phyloP scores from a whole-genome alignment of 2,797 vertebrate species.

The Sciaenops ocellatus region DNA sequence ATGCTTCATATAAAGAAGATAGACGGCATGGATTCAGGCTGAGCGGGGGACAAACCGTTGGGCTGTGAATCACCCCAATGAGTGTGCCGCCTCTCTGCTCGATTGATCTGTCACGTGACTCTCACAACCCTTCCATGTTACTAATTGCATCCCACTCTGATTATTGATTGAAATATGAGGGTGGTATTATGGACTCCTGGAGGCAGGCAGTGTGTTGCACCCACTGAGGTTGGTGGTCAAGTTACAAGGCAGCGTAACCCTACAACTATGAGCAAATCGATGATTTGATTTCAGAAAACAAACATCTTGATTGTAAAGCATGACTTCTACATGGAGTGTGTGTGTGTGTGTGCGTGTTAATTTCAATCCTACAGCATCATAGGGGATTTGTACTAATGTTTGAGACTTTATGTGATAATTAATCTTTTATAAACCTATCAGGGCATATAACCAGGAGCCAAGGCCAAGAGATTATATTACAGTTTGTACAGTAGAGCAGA shows the following conservation, averaged over 20 bases:
- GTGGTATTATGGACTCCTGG: slow-evolving; percentile 45
- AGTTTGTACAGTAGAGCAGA: slow-evolving; percentile 68
- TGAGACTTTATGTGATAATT: slow-evolving; percentile 70
- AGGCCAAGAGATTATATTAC: slow-evolving; percentile 68
- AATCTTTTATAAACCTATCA: slow-evolving; percentile 74
- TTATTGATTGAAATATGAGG: slow-evolving; percentile 79
- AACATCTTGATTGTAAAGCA: slow-evolving; percentile 28
- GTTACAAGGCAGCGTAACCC: slow-evolving; percentile 24
- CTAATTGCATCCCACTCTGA: slow-evolving; percentile 76
- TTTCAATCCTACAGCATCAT: slow-evolving; percentile 34
- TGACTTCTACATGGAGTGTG: slow-evolving; percentile 2
- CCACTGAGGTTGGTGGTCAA: slow-evolving; percentile 41
- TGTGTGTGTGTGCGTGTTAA: slow-evolving; percentile 1
- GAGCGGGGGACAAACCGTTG: slow-evolving; percentile 77
- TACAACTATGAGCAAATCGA: slow-evolving; percentile 14
- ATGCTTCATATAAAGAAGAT: slow-evolving; percentile 85
- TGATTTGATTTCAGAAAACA: slow-evolving; percentile 50
- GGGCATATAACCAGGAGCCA: slow-evolving; percentile 60
- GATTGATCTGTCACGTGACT: slow-evolving; percentile 78
- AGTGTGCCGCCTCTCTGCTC: slow-evolving; percentile 70
- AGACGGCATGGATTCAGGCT: slow-evolving; percentile 75
- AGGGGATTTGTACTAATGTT: slow-evolving; percentile 59
- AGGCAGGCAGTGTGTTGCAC: slow-evolving; percentile 19
- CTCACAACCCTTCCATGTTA: slow-evolving; percentile 51
- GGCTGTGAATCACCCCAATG: slow-evolving; percentile 84